Evolutionary conservation across 2,797 vertebrate species (phyloP).

Genomic region (Argya squamiceps): DNA sequence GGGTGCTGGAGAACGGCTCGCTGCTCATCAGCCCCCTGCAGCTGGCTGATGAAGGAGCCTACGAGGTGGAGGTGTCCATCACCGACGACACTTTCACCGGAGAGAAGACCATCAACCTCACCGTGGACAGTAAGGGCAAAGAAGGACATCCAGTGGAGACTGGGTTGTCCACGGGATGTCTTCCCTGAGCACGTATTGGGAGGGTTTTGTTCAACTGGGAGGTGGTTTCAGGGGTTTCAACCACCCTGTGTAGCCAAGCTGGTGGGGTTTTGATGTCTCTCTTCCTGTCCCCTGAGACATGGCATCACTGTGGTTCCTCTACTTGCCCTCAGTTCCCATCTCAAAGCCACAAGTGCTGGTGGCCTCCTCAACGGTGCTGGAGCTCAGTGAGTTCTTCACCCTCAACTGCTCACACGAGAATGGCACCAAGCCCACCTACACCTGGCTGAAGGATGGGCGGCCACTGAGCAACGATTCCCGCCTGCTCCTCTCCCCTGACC

Average conservation of each 20-base stretch:
- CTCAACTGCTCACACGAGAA: constrained; percentile 94
- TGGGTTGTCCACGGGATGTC: background rate
- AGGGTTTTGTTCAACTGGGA: background rate
- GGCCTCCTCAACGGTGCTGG: constrained; percentile 92
- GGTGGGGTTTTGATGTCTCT: background rate
- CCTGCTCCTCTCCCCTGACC: constrained; percentile 89
- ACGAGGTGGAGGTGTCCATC: constrained; percentile 97
- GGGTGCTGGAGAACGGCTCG: constrained; percentile 91
- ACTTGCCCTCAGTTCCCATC: constrained; percentile 83
- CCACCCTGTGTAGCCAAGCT: no score
- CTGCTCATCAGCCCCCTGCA: constrained; percentile 90
- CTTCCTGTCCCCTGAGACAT: fast-evolving
- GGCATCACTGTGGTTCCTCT: background rate
- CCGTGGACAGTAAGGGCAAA: constrained; percentile 87
- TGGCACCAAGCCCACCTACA: constrained; percentile 91
- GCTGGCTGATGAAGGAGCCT: constrained; percentile 88
- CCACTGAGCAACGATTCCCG: constrained; percentile 89
- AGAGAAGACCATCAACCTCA: constrained; percentile 91
- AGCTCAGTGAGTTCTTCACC: constrained; percentile 91
- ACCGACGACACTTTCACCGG: constrained; percentile 96
- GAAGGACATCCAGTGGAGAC: background rate
- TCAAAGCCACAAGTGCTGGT: constrained; percentile 91
- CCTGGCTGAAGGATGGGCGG: constrained; percentile 92
- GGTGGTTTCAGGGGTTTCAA: background rate
- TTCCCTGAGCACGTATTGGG: background rate